Conservation (phyloP, 2,113 vertebrate genomes). For the Murina feae region DNA sequence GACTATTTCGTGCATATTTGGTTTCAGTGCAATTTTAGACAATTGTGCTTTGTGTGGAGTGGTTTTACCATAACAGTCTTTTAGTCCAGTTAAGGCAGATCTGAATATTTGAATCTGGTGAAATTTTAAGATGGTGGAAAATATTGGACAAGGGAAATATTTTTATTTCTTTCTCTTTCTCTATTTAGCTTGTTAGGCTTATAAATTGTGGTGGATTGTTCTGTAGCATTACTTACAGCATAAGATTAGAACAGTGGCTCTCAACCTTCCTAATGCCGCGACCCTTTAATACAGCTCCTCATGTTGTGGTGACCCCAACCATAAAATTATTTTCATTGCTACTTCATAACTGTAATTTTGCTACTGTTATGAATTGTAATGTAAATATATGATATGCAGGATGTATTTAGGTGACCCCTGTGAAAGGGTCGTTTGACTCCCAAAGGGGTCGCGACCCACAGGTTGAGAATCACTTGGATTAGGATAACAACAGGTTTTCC, state of each 20-base stretch:
- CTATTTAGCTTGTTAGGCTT: neutral
- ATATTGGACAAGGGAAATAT: neutral
- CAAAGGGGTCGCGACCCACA: too few relatives aligned
- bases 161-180: slow-evolving; percentile 14
- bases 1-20: slow-evolving; percentile 76
- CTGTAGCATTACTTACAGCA: neutral
- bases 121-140: slow-evolving; percentile 43
- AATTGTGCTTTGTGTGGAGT: slow-evolving; percentile 32
- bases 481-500: neutral
- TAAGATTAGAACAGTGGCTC: neutral
- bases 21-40: slow-evolving; percentile 77
- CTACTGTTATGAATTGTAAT: too few relatives aligned
- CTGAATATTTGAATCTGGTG: slow-evolving; percentile 7
- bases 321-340: too few relatives aligned
- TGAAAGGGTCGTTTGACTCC: too few relatives aligned
- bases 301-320: too few relatives aligned
- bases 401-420: too few relatives aligned
- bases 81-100: slow-evolving; percentile 34
- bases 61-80: slow-evolving; percentile 64
- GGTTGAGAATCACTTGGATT: too few relatives aligned
- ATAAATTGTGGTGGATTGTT: neutral
- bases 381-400: too few relatives aligned
- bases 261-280: too few relatives aligned
- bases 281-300: too few relatives aligned
- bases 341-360: too few relatives aligned